Percentiles rank a stretch among this genome's conserved stretches.
phyloP scores from a whole-genome alignment of 2,113 vertebrate genomes.

The Ptilonorhynchus violaceus region DNA sequence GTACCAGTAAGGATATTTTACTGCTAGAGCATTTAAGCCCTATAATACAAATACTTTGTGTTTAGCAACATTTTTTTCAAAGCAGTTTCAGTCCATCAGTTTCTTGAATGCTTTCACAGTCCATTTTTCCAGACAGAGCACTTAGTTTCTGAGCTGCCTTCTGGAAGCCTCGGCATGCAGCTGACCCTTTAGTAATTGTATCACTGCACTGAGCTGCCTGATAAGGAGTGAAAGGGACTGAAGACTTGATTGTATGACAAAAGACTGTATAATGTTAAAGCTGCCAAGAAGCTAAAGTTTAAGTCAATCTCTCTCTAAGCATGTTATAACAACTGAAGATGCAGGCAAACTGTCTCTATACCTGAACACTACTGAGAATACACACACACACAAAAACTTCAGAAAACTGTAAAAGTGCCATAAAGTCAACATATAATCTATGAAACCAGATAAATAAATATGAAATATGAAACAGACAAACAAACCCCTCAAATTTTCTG shows the following conservation, averaged over 20 bases:
- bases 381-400: not conserved
- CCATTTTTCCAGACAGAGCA: conserved; percentile 5
- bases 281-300: not conserved
- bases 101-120: not conserved
- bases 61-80: not conserved
- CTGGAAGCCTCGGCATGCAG: not conserved
- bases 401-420: not conserved
- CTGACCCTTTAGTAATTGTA: not conserved
- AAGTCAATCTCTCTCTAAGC: not conserved
- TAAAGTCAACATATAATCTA: not conserved
- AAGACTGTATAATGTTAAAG: not conserved
- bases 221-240: not conserved
- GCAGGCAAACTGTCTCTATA: not conserved
- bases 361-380: not conserved
- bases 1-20: not conserved
- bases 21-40: not conserved
- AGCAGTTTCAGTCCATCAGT: not conserved
- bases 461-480: not conserved
- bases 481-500: not conserved
- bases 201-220: not conserved
- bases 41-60: not conserved
- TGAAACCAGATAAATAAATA: not conserved
- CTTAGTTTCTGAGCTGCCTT: conserved; percentile 5
- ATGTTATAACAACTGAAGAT: not conserved
- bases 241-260: conserved; percentile 19